Conservation (phyloP, 2,113 vertebrate genomes). For the Solea senegalensis region DNA sequence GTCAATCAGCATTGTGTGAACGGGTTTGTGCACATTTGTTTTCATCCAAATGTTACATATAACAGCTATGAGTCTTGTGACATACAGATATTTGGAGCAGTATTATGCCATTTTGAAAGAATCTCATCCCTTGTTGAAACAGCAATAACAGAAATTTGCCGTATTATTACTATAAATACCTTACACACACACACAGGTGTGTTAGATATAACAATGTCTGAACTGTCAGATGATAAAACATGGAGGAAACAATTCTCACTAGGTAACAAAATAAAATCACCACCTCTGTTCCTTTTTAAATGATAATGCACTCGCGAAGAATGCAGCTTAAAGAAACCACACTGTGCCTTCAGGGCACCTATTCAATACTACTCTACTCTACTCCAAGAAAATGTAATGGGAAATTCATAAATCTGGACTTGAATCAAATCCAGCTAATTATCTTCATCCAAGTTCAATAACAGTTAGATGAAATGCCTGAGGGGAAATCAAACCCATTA, state of each 20-base stretch:
- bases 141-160: not conserved
- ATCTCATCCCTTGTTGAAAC: too few relatives aligned
- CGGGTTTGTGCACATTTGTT: too few relatives aligned
- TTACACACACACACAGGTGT: not conserved
- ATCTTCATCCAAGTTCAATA: conserved; percentile 40
- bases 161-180: not conserved
- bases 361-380: not conserved
- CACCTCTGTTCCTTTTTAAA: conserved; percentile 24
- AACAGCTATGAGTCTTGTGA: too few relatives aligned
- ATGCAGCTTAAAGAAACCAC: conserved; percentile 17
- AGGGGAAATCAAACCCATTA: conserved; percentile 20
- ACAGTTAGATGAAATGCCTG: conserved; percentile 15
- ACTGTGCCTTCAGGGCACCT: conserved; percentile 8
- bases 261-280: conserved; percentile 11
- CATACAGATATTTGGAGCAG: too few relatives aligned
- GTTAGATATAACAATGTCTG: not conserved
- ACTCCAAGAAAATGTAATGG: conserved; percentile 6
- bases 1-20: too few relatives aligned
- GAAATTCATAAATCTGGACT: conserved; percentile 39
- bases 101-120: too few relatives aligned
- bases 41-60: too few relatives aligned
- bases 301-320: conserved; percentile 10
- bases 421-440: conserved; percentile 42
- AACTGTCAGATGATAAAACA: not conserved
- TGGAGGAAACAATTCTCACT: not conserved